A percentile compares a stretch with the other conserved stretches of the same genome.
These are phyloP conservation scores for Scaptomyza caliginosa DNA, from an alignment of 2,888 invertebrate genomes.

Conservation along the genomic window DNA sequence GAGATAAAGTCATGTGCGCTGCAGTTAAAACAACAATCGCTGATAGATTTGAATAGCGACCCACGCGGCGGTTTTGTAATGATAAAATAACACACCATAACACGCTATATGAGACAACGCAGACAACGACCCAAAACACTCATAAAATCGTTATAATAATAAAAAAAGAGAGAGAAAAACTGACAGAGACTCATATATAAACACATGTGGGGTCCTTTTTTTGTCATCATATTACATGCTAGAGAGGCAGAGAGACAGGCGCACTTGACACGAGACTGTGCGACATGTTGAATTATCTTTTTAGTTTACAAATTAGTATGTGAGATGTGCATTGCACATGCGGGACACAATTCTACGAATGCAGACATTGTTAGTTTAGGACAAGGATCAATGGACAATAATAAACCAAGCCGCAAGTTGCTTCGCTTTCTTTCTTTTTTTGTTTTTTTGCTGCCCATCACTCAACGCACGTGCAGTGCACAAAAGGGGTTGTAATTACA, in stretches of 20 bases:
- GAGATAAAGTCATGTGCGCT: slow-evolving; percentile 39
- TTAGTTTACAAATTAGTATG: slow-evolving; percentile 76
- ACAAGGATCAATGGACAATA: slow-evolving; percentile 46
- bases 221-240: slow-evolving; percentile 63
- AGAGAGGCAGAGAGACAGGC: slow-evolving; percentile 17
- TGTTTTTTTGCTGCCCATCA: slow-evolving; percentile 49
- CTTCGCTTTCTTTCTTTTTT: not conserved
- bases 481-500: slow-evolving; percentile 72
- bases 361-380: slow-evolving; percentile 65
- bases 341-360: slow-evolving; percentile 64
- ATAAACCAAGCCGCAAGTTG: slow-evolving; percentile 11
- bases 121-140: slow-evolving; percentile 11
- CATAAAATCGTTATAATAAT: slow-evolving; percentile 25
- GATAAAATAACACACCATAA: slow-evolving; percentile 64
- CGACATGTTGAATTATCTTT: slow-evolving; percentile 59
- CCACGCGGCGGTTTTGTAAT: slow-evolving; percentile 63
- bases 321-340: slow-evolving; percentile 49
- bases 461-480: slow-evolving; percentile 68
- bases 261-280: slow-evolving; percentile 72
- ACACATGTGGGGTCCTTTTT: slow-evolving; percentile 72
- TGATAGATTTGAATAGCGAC: slow-evolving; percentile 52
- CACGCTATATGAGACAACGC: slow-evolving; percentile 5
- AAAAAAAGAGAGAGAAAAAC: slow-evolving; percentile 12
- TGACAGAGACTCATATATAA: slow-evolving; percentile 6
- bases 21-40: slow-evolving; percentile 57